A percentile compares a stretch with the other conserved stretches of the same genome.
Evolutionary conservation across 2,797 vertebrate species (phyloP).

Genomic region (Melanogrammus aeglefinus): DNA sequence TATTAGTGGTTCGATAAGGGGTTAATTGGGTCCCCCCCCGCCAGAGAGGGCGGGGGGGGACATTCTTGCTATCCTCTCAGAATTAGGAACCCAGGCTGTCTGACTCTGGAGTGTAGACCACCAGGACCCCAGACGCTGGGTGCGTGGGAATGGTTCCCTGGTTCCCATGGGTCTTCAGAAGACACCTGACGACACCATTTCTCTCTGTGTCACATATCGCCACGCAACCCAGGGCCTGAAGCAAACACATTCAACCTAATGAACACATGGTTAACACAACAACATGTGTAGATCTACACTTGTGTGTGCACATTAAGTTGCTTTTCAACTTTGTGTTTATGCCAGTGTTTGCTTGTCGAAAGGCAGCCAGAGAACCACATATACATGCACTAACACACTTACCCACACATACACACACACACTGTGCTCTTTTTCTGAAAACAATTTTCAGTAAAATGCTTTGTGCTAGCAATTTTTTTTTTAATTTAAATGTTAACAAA

Average conservation of each 20-base stretch:
- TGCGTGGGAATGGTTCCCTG: conserved; percentile 41
- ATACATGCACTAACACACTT: neutral
- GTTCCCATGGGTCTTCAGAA: conserved; percentile 33
- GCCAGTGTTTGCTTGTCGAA: conserved; percentile 17
- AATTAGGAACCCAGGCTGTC: conserved; percentile 32
- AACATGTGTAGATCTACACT: neutral
- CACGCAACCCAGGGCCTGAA: conserved; percentile 19
- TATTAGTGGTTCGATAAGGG: conserved; percentile 2
- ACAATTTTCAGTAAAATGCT: conserved; percentile 29
- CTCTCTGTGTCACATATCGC: conserved; percentile 8
- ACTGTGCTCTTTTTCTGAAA: conserved; percentile 39
- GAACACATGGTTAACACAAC: neutral
- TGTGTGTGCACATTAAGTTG: neutral
- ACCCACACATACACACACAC: neutral
- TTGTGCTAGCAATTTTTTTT: too few species aligned
- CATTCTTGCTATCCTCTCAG: conserved; percentile 38
- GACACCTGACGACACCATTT: conserved; percentile 36
- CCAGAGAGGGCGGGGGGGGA: conserved; percentile 8
- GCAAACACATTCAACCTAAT: neutral
- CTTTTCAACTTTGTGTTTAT: conserved; percentile 1
- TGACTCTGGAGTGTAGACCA: conserved; percentile 44
- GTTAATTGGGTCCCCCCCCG: conserved; percentile 56
- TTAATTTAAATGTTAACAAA: too few species aligned
- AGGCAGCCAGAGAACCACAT: conserved; percentile 30
- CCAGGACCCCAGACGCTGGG: conserved; percentile 27